Conservation (phyloP, 2,797 vertebrate species). For the Echeneis naucrates region DNA sequence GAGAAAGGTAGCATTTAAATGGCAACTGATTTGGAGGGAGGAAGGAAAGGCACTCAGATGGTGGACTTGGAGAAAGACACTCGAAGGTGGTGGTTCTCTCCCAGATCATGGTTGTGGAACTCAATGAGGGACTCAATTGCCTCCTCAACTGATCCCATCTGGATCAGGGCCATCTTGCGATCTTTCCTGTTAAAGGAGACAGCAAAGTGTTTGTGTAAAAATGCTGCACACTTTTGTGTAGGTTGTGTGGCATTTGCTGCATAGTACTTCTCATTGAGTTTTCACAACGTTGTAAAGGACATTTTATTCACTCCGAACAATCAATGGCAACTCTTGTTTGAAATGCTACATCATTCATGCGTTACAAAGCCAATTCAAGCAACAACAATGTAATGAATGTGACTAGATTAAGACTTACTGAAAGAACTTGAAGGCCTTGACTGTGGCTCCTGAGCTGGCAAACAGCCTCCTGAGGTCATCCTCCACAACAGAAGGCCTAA, state of each 20-base stretch:
- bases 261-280: no score
- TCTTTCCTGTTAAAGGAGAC: slow-evolving; percentile 87
- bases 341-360: not conserved
- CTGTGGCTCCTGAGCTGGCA: slow-evolving; percentile 90
- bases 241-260: not conserved
- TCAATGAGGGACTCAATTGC: slow-evolving; percentile 95
- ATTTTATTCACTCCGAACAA: not conserved
- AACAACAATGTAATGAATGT: not conserved
- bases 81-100: slow-evolving; percentile 95
- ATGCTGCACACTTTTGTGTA: not conserved
- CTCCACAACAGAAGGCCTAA: slow-evolving; percentile 92
- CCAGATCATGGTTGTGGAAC: slow-evolving; percentile 98
- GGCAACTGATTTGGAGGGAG: slow-evolving; percentile 49
- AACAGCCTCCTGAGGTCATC: slow-evolving; percentile 94
- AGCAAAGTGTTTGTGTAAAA: not conserved
- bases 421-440: slow-evolving; percentile 99
- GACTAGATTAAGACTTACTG: slow-evolving; percentile 86
- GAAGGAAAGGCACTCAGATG: slow-evolving; percentile 84
- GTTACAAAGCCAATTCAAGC: not conserved
- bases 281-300: not conserved
- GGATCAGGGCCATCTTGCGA: slow-evolving; percentile 99
- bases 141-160: slow-evolving; percentile 97
- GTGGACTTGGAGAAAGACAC: slow-evolving; percentile 98
- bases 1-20: slow-evolving; percentile 47
- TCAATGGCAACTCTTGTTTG: not conserved